A percentile compares a stretch with the other conserved stretches of the same genome.
Conservation (phyloP, 2,888 invertebrate genomes). For the Xanthia icteritia region DNA sequence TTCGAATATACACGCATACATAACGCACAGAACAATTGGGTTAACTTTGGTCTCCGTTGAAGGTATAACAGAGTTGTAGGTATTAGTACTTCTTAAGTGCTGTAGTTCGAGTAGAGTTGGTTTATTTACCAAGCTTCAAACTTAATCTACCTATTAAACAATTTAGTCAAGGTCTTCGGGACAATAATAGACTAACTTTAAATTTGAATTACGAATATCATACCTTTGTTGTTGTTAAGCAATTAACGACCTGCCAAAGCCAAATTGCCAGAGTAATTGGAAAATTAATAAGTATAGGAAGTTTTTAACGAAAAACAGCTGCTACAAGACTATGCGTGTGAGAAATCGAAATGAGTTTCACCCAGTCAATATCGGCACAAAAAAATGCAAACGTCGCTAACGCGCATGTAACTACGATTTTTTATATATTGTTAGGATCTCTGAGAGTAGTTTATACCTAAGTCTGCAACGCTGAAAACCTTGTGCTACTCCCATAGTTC, state of each 20-base stretch:
- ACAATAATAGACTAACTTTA: background rate
- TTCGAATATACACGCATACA: too few species aligned
- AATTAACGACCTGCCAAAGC: slow-evolving; percentile 34
- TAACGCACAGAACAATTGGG: too few species aligned
- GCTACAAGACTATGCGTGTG: background rate
- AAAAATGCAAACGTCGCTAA: too few species aligned
- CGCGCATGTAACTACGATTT: too few species aligned
- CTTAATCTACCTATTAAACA: slow-evolving; percentile 5
- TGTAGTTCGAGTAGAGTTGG: background rate
- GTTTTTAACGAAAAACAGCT: background rate
- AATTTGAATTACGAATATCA: slow-evolving; percentile 6
- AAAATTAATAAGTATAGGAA: slow-evolving; percentile 9
- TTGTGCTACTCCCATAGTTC: too few species aligned
- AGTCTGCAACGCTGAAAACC: too few species aligned
- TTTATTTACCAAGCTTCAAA: background rate
- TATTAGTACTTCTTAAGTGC: background rate
- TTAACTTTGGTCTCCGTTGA: too few species aligned
- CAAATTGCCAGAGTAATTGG: background rate
- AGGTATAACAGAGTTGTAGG: too few species aligned
- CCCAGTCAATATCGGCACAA: too few species aligned
- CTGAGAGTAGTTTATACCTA: too few species aligned
- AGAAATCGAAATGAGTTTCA: background rate
- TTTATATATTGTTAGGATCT: too few species aligned
- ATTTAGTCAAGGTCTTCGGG: slow-evolving; percentile 6
- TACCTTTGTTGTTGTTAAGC: slow-evolving; percentile 28